These are phyloP conservation scores for Amphibalanus amphitrite DNA, from an alignment of 1,140 invertebrate genomes.

Conservation along the genomic window DNA sequence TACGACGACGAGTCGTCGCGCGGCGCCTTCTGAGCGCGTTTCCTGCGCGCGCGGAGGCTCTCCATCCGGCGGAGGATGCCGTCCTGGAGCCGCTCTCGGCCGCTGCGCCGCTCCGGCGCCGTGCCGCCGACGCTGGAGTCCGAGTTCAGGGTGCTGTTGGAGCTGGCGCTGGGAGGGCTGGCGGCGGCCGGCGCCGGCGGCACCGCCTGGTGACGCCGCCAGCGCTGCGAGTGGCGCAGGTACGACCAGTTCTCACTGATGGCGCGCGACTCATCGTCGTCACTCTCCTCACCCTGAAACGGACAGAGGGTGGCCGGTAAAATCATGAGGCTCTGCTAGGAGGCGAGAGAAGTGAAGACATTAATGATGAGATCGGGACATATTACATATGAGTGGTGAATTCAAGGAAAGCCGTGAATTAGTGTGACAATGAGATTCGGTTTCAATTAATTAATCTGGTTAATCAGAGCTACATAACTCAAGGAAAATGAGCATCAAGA, in stretches of 20 bases:
- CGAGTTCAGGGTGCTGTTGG: not conserved
- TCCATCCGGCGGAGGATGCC: slow-evolving; percentile 60
- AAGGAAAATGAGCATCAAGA: no score
- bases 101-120: slow-evolving; percentile 36
- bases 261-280: slow-evolving; percentile 72
- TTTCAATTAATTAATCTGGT: no score
- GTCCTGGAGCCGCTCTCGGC: slow-evolving; percentile 62
- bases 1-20: slow-evolving; percentile 8
- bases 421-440: no score
- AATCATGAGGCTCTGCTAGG: no score
- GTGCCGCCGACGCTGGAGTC: not conserved
- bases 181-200: slow-evolving; percentile 2
- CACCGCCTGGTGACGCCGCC: slow-evolving; percentile 50
- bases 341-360: no score
- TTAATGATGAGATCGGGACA: no score
- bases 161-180: not conserved
- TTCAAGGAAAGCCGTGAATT: no score
- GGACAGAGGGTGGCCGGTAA: no score
- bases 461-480: no score
- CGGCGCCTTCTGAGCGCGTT: slow-evolving; percentile 39
- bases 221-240: slow-evolving; percentile 69
- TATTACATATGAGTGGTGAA: no score
- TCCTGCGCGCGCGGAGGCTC: slow-evolving; percentile 48
- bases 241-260: slow-evolving; percentile 89
- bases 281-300: slow-evolving; percentile 57